Conservation (phyloP, 2,113 vertebrate species). For the Coptodon rendalli region DNA sequence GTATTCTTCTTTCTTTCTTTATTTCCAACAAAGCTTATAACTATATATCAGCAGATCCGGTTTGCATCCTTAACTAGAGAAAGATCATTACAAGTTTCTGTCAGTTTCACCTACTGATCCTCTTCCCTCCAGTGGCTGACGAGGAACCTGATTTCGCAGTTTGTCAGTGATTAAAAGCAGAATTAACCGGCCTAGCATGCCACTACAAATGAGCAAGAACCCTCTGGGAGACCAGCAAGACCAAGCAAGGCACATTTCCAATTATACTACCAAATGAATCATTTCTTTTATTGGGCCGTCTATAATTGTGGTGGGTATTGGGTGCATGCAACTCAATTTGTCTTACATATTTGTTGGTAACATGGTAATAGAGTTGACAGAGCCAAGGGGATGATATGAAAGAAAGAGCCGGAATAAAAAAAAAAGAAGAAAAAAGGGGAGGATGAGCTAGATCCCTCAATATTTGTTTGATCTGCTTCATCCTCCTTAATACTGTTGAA, state of each 20-base stretch:
- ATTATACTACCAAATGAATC: constrained; percentile 98
- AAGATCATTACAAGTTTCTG: neutral
- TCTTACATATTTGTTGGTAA: constrained; percentile 96
- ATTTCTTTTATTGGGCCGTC: constrained; percentile 92
- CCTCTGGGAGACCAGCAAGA: constrained; percentile 83
- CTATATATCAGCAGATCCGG: neutral
- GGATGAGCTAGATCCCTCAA: constrained; percentile 78
- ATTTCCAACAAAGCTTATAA: neutral
- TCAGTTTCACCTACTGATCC: constrained; percentile 1
- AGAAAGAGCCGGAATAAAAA: constrained; percentile 74
- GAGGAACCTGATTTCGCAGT: constrained; percentile 51
- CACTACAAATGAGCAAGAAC: constrained; percentile 81
- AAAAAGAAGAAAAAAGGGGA: constrained; percentile 31
- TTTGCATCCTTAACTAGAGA: neutral
- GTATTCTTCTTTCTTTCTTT: neutral
- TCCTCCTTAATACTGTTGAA: constrained; percentile 68
- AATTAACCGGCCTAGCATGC: constrained; percentile 86
- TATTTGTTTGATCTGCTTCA: constrained; percentile 68
- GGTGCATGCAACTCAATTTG: constrained; percentile 96
- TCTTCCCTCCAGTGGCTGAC: neutral
- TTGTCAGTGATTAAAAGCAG: constrained; percentile 78
- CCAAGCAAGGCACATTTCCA: constrained; percentile 91
- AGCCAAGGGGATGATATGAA: constrained; percentile 79
- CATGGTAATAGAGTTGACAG: constrained; percentile 91
- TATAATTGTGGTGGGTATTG: constrained; percentile 98